Evolutionary conservation across 2,113 vertebrate species (phyloP), one percentile per base, ranked within the genome.

Genomic region (Pomatorhinus ruficollis): DNA sequence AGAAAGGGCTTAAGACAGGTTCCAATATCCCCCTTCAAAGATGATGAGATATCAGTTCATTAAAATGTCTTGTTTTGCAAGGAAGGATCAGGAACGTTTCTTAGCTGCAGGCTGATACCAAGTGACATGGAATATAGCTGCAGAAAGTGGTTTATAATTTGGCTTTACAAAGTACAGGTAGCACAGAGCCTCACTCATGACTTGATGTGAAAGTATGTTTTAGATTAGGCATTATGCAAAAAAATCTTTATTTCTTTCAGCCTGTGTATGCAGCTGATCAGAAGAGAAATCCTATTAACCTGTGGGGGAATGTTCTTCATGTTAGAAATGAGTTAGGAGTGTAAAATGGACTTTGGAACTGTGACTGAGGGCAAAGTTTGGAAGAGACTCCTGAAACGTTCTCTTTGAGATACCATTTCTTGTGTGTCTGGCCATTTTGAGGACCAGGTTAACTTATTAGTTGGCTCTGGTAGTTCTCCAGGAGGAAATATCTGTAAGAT

Each of bases 401-500:
- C 6, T 5, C 2, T 21, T 37, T 49, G 50, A 42, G 30, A 45
- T 53, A 75, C 3, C n/a, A 1, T 31, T 49, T 11, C 81, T 49
- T 9, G 45, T 9, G 2, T 57, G 14, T 42, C 33, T 83, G 60
- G 12, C 17, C 0, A 0, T 30, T 70, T 14, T 37, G 31, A 82
- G 19, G 12, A 42, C 0, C 59, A 19, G 28, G 0, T 40, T 49
- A 47, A 24, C 13, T 0, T 3, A 3, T 56, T 47, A 16, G 3
- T 5, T 71, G 37, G 19, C 19, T 10, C 4, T 22, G 53, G 50
- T 4, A 20, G 15, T 3, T 39, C 2, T 31, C 57, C 17, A 45
- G 50, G 35, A 69, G 71, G 28, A 65, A 49, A 65, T 9, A 24
- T 12, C 31, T 6, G 12, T 5, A 23, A 18, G 35, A 12, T 65